Evolutionary conservation across 1,140 invertebrate genomes (phyloP).

Genomic region (Scaptomyza graminum): DNA sequence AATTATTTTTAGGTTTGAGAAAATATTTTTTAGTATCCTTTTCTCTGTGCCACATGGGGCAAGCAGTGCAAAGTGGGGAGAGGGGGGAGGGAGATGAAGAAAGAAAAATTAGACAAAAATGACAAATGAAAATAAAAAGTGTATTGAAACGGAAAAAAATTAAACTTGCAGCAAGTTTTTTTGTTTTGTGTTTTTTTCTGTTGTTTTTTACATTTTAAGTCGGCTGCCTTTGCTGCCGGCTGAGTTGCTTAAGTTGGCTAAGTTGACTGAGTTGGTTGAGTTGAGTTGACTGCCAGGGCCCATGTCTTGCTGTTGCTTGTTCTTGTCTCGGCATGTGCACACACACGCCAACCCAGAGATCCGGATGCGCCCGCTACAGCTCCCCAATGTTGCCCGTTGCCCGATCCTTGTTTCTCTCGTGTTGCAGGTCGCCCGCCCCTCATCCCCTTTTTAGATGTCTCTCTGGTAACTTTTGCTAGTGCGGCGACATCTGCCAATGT

Average conservation of each 20-base stretch:
- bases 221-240: constrained; percentile 19
- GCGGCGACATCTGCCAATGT: constrained; percentile 80
- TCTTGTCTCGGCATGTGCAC: constrained; percentile 61
- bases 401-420: neutral
- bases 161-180: constrained; percentile 59
- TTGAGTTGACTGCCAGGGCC: neutral
- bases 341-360: constrained; percentile 39
- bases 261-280: constrained; percentile 58
- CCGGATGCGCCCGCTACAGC: constrained; percentile 2
- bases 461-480: constrained; percentile 73
- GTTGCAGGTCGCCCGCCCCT: too few relatives aligned
- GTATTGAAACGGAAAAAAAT: constrained; percentile 31
- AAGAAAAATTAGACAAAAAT: constrained; percentile 57
- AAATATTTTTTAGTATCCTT: too few relatives aligned
- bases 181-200: neutral
- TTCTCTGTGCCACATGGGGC: constrained; percentile 21
- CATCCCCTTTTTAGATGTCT: too few relatives aligned
- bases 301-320: constrained; percentile 55
- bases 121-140: neutral
- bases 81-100: constrained; percentile 19
- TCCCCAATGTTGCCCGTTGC: too few relatives aligned
- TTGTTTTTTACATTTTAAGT: constrained; percentile 10
- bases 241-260: constrained; percentile 16
- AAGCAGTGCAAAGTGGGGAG: constrained; percentile 14
- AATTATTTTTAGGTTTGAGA: neutral